Base-by-base conservation (phyloP, 1,140 invertebrate species). In the Asbolus verrucosus region DNA sequence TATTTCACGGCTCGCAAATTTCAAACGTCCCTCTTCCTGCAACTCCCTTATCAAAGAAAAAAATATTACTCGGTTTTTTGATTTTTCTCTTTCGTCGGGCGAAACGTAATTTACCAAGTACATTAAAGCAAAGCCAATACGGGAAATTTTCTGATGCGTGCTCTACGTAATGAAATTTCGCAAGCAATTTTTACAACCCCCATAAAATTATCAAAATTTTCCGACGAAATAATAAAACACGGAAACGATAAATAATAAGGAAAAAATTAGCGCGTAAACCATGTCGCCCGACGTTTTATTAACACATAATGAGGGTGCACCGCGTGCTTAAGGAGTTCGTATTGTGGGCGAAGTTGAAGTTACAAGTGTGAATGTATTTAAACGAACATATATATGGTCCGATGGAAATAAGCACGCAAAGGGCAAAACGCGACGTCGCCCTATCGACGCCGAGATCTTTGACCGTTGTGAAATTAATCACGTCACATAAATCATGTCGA, bases 1-100 rank as follows among this genome's bases (percentile, higher is more conserved):
- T 74, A 76, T 76, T 76, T 76, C 73, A 76, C 72, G 75, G 73
- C 33, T 74, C 73, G 75, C 73, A 76, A 76, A 72, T 68, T 71
- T 67, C 69, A 71, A 70, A 54, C 65, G 71, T 67, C 68, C 70
- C 62, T 69, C 61, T 50, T 13, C 31, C 19, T 62, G 38, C 36
- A 24, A 54, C 11, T 54, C 46, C 46, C 46, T 54, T 54, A 54
- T 54, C 46, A 54, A 54, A 54, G 21, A 54, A 54, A 27, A n/a
- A 54, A 54, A 54, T 54, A 54, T 54, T 54, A 30, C 46, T 24
- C 27, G 46, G 27, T 54, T 54, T 46, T 50, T 54, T 54, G 19
- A 54, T 54, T 54, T 54, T 54, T 21, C 46, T 11, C 27, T n/a
- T 24, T 6, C 13, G 9, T 11, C 11, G 6, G 6, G n/a, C 11